These are phyloP conservation scores for Halcyon chelicuti DNA, from an alignment of 2,797 vertebrate genomes.

Conservation along the genomic window DNA sequence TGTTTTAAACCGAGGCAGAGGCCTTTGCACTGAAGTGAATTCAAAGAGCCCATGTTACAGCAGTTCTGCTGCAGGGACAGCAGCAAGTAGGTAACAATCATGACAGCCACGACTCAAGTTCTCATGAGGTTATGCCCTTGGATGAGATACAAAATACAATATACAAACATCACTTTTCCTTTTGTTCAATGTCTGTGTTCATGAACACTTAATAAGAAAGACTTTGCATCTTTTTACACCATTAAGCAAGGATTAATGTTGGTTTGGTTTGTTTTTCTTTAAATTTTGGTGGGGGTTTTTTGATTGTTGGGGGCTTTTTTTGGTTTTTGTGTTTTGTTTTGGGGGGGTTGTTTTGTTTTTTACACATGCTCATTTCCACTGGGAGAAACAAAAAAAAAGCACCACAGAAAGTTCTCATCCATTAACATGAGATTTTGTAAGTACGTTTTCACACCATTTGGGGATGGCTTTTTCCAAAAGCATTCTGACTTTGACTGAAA, in stretches of 20 bases:
- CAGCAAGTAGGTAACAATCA: neutral
- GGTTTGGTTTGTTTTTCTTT: too few relatives aligned
- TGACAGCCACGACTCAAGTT: rapidly evolving
- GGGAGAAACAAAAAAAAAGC: neutral
- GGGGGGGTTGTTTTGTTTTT: neutral
- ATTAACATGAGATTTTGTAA: neutral
- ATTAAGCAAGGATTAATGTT: conserved; percentile 16
- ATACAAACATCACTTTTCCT: neutral
- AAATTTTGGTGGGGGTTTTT: too few relatives aligned
- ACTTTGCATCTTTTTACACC: conserved; percentile 4
- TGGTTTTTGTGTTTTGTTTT: too few relatives aligned
- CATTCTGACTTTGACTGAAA: neutral
- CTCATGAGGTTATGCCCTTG: neutral
- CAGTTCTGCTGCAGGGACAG: neutral
- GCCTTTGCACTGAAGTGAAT: neutral
- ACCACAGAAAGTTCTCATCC: neutral
- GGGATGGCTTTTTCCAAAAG: neutral
- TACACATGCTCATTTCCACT: neutral
- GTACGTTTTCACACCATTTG: neutral
- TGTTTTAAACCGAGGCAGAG: neutral
- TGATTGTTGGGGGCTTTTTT: too few relatives aligned
- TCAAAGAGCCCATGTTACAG: neutral
- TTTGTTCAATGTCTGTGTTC: neutral
- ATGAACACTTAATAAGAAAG: neutral
- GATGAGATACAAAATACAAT: neutral